Percentiles rank a stretch among this genome's conserved stretches.
Evolutionary conservation across 2,113 vertebrate species (phyloP).

Genomic region (Carollia perspicillata): DNA sequence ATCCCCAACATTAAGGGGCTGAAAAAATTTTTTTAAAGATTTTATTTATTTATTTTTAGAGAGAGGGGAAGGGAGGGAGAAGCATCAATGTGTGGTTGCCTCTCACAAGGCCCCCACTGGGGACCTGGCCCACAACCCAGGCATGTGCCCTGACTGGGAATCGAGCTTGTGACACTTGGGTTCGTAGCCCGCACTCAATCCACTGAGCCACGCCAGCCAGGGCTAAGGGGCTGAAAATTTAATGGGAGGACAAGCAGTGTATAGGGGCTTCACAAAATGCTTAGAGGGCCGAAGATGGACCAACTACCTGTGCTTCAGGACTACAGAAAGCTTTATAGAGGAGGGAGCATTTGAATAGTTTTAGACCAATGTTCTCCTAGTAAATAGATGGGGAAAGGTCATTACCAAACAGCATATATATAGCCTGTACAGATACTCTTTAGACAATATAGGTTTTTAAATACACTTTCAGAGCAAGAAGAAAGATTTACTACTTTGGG

Average conservation of each 20-base stretch:
- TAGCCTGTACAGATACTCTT: neutral
- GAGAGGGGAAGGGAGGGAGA: no score
- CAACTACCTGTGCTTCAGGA: neutral
- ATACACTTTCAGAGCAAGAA: neutral
- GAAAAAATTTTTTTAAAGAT: no score
- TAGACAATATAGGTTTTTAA: neutral
- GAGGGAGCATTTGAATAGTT: neutral
- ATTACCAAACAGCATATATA: neutral
- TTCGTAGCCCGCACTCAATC: no score
- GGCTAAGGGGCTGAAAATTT: neutral
- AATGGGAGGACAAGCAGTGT: neutral
- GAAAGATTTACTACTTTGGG: neutral
- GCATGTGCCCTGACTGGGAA: no score
- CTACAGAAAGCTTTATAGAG: neutral
- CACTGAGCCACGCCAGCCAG: no score
- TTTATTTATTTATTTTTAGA: no score
- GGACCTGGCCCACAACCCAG: no score
- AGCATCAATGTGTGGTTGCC: no score
- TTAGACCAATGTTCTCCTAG: neutral
- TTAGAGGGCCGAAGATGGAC: neutral
- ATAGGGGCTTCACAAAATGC: neutral
- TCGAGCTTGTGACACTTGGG: no score
- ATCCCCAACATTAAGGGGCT: neutral
- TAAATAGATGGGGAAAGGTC: neutral
- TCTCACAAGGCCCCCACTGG: no score